Evolutionary conservation across 2,888 invertebrate genomes (phyloP).

Genomic region (Conops quadrifasciatus): DNA sequence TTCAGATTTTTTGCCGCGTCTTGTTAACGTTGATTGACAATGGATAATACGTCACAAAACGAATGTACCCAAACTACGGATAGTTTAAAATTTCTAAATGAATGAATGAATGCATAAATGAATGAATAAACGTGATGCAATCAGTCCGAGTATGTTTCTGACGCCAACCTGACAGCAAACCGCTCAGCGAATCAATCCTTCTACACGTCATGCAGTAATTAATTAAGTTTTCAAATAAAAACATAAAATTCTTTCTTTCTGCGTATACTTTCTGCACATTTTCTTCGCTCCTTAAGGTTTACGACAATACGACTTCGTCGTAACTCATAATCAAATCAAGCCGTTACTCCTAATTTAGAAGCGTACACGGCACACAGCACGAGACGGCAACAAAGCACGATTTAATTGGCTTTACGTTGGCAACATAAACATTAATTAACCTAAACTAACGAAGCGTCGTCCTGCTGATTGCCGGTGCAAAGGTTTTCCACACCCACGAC

Average conservation of each 20-base stretch:
- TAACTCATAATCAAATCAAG: constrained; percentile 15
- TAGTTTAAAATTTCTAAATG: too few relatives aligned
- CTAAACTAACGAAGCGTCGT: constrained; percentile 14
- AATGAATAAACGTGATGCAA: too few relatives aligned
- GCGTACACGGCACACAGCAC: neutral
- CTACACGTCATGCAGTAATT: too few relatives aligned
- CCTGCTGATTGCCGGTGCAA: neutral
- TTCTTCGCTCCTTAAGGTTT: too few relatives aligned
- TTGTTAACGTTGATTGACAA: constrained; percentile 30
- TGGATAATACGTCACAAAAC: too few relatives aligned
- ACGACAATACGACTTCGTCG: neutral
- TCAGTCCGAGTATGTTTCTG: too few relatives aligned
- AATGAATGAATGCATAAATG: neutral
- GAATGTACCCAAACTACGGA: too few relatives aligned
- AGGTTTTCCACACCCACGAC: neutral
- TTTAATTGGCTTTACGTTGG: constrained; percentile 28
- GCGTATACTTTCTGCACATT: too few relatives aligned
- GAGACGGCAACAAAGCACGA: constrained; percentile 6
- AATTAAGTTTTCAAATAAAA: too few relatives aligned
- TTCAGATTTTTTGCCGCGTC: constrained; percentile 24
- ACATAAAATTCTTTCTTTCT: too few relatives aligned
- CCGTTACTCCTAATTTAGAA: constrained; percentile 9
- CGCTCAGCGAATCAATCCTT: too few relatives aligned
- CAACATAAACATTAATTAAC: constrained; percentile 32
- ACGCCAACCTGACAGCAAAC: too few relatives aligned